These are phyloP conservation scores for Reticulitermes speratus DNA, from an alignment of 1,140 invertebrate genomes.

Conservation along the genomic window DNA sequence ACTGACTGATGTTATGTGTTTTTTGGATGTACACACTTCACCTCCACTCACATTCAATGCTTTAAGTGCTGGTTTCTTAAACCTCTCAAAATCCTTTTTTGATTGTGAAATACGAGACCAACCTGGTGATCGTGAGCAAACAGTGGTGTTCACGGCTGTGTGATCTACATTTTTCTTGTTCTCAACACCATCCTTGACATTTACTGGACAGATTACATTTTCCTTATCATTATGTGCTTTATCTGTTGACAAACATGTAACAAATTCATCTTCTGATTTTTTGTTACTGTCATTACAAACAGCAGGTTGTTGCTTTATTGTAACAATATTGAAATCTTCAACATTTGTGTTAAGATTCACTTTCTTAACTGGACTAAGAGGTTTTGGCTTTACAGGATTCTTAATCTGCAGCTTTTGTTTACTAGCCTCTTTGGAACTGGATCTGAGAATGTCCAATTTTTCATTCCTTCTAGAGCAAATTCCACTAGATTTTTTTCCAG, in stretches of 20 bases:
- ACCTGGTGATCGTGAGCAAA: not conserved
- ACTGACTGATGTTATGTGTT: not conserved
- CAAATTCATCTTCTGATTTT: not conserved
- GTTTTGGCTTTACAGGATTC: not conserved
- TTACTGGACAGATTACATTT: not conserved
- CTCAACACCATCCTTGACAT: not conserved
- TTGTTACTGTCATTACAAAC: not conserved
- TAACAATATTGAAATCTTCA: not conserved
- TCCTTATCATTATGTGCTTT: not conserved
- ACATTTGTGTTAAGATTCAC: not conserved
- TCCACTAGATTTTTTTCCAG: not conserved
- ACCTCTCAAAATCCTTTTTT: not conserved
- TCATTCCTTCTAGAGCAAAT: not conserved
- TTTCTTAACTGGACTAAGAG: not conserved
- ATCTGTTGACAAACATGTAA: not conserved
- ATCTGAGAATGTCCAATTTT: not conserved
- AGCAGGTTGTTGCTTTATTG: not conserved
- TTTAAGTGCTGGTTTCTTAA: not conserved
- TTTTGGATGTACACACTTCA: not conserved
- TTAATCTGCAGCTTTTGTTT: not conserved
- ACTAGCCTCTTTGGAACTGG: not conserved
- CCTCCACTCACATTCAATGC: constrained; percentile 5
- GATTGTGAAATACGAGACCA: constrained; percentile 11
- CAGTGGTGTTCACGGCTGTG: not conserved
- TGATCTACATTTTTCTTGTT: not conserved